Conservation (phyloP, 1,140 invertebrate genomes). For the Drosophila mayri region DNA sequence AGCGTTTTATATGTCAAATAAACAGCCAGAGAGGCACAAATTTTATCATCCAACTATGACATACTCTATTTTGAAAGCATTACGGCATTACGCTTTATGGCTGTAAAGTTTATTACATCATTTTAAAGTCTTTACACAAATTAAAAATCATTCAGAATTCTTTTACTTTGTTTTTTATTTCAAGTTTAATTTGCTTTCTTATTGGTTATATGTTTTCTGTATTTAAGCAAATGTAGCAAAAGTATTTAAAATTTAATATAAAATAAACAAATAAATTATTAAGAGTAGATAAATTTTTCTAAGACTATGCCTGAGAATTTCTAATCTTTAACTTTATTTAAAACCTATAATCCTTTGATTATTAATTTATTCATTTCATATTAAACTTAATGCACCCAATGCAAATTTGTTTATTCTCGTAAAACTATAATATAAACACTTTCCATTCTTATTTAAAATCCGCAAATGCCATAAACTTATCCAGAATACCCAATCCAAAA, state of each 20-base stretch:
- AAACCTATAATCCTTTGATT: too few species aligned
- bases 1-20: slow-evolving; percentile 67
- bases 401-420: neutral
- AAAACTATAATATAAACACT: slow-evolving; percentile 1
- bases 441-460: neutral
- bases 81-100: neutral
- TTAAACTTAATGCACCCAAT: neutral
- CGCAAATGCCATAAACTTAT: neutral
- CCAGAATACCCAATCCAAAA: neutral
- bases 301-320: too few species aligned
- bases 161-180: neutral
- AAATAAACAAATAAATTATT: too few species aligned
- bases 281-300: too few species aligned
- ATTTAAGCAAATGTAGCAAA: too few species aligned
- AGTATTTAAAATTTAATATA: too few species aligned
- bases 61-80: slow-evolving; percentile 27
- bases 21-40: slow-evolving; percentile 47
- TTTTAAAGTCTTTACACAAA: neutral
- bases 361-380: neutral
- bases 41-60: slow-evolving; percentile 20
- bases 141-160: neutral
- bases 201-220: too few species aligned
- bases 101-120: neutral
- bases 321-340: too few species aligned
- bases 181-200: neutral